These are phyloP conservation scores for Corythaixoides concolor DNA, from an alignment of 2,113 vertebrate genomes.

Conservation along the genomic window DNA sequence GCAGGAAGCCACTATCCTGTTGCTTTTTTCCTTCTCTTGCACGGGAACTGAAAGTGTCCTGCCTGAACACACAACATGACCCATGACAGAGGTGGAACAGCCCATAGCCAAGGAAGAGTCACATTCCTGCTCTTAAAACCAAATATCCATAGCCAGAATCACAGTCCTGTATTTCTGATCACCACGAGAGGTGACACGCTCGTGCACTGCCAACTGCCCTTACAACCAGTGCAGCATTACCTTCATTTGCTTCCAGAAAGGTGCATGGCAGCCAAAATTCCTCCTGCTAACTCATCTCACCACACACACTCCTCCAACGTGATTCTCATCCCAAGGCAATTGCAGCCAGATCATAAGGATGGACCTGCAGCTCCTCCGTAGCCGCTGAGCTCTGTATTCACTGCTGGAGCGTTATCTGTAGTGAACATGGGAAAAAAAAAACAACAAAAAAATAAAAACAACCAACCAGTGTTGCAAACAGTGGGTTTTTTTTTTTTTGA, in stretches of 20 bases:
- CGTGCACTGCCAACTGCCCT: not conserved
- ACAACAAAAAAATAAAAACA: too few species aligned
- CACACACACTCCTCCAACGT: accelerated
- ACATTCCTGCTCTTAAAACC: not conserved
- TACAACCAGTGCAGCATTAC: not conserved
- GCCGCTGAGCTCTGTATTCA: not conserved
- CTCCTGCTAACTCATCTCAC: not conserved
- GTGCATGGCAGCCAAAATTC: not conserved
- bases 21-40: not conserved
- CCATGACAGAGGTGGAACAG: not conserved
- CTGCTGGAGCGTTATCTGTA: not conserved
- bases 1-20: not conserved
- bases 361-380: not conserved
- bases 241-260: not conserved
- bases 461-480: accelerated
- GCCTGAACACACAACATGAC: not conserved
- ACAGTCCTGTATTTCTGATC: not conserved
- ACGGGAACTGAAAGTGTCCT: not conserved
- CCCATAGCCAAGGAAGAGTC: not conserved
- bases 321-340: not conserved
- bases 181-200: not conserved
- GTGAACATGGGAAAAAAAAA: not conserved
- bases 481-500: not conserved
- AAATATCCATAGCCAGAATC: not conserved
- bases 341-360: not conserved